These are phyloP conservation scores for Astreopora myriophthalma DNA, from an alignment of 64 coral and sea anemone species.

Conservation along the genomic window DNA sequence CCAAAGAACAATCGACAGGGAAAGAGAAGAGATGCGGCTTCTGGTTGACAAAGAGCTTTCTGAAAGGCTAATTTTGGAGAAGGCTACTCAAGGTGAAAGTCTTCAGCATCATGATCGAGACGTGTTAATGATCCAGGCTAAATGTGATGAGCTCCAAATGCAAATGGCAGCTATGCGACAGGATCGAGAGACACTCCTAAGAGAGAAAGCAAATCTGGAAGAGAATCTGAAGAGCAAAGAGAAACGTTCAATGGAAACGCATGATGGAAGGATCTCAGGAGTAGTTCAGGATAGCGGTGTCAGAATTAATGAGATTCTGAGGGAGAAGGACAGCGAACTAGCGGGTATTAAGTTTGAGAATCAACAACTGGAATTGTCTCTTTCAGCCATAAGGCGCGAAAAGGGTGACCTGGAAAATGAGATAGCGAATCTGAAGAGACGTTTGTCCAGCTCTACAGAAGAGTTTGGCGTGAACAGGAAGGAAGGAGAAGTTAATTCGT, in stretches of 20 bases:
- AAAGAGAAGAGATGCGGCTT: constrained; percentile 63
- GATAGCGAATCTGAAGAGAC: constrained; percentile 64
- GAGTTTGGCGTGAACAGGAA: constrained; percentile 29
- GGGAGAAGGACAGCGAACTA: constrained; percentile 80
- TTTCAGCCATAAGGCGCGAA: constrained; percentile 75
- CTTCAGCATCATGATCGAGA: constrained; percentile 69
- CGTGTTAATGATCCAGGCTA: constrained; percentile 55
- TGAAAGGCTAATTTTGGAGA: constrained; percentile 82
- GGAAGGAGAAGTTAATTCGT: constrained; percentile 58
- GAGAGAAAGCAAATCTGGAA: constrained; percentile 74
- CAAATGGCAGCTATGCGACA: constrained; percentile 57
- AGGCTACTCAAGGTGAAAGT: constrained; percentile 25
- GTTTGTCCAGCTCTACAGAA: background rate
- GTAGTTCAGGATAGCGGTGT: background rate
- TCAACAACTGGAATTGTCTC: constrained; percentile 69
- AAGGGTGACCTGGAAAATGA: constrained; percentile 84
- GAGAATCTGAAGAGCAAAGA: constrained; percentile 68
- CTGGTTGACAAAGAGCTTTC: constrained; percentile 79
- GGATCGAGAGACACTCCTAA: constrained; percentile 61
- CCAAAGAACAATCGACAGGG: constrained; percentile 46
- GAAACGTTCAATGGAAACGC: constrained; percentile 30
- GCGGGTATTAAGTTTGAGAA: constrained; percentile 66
- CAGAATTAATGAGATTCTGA: constrained; percentile 64
- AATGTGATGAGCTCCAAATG: constrained; percentile 66
- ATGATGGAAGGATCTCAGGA: background rate